Conservation (phyloP, 2,888 invertebrate genomes). For the Phrixothrix hirtus region DNA sequence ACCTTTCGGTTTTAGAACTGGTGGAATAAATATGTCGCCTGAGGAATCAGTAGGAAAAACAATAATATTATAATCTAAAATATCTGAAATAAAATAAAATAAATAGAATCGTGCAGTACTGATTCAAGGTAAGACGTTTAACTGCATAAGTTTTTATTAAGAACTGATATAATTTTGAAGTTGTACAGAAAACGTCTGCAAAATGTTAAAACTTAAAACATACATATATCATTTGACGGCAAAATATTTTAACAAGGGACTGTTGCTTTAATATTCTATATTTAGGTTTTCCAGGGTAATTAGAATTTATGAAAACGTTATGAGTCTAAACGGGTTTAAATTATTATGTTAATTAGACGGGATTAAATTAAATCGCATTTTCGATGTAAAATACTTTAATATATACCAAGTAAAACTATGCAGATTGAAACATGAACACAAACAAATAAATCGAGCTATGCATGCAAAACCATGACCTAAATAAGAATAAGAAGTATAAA, state of each 20-base stretch:
- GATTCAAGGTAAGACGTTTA: slow-evolving; percentile 15
- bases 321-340: too few relatives aligned
- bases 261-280: slow-evolving; percentile 27
- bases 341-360: too few relatives aligned
- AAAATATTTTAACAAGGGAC: slow-evolving; percentile 23
- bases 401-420: too few relatives aligned
- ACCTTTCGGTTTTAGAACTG: slow-evolving; percentile 74
- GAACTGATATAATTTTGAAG: slow-evolving; percentile 18
- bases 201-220: slow-evolving; percentile 24
- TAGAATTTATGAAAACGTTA: slow-evolving; percentile 2
- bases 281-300: slow-evolving; percentile 7
- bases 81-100: slow-evolving; percentile 64
- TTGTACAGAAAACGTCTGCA: slow-evolving; percentile 16
- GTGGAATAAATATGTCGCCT: slow-evolving; percentile 71
- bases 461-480: slow-evolving; percentile 39
- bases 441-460: slow-evolving; percentile 21
- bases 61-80: slow-evolving; percentile 73
- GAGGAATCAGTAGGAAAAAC: slow-evolving; percentile 76
- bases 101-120: slow-evolving; percentile 36
- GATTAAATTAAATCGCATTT: too few relatives aligned
- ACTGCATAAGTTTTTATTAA: slow-evolving; percentile 14
- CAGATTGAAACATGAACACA: slow-evolving; percentile 9
- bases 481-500: slow-evolving; percentile 29
- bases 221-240: slow-evolving; percentile 28
- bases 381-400: too few relatives aligned